Percentiles rank a stretch among this genome's conserved stretches.
Conservation (phyloP, 2,113 vertebrate species). For the Notothenia rossii region DNA sequence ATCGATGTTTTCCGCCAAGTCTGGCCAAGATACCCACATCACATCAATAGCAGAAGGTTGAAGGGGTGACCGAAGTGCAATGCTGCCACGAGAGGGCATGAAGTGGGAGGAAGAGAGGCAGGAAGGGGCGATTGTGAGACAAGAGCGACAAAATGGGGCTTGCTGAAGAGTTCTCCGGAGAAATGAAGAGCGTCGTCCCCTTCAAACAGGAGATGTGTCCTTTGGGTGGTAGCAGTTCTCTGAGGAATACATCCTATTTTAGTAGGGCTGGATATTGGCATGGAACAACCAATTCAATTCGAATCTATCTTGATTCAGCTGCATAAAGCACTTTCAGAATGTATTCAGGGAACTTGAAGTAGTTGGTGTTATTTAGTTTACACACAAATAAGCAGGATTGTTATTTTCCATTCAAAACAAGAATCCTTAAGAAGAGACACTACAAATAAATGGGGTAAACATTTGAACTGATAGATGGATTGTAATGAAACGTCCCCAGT, state of each 20-base stretch:
- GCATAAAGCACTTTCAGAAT: background rate
- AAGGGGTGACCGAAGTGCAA: conserved; percentile 8
- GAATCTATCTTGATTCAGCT: background rate
- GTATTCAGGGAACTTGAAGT: background rate
- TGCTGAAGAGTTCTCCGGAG: conserved; percentile 19
- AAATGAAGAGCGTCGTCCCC: conserved; percentile 9
- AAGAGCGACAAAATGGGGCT: conserved; percentile 1
- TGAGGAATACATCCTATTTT: background rate
- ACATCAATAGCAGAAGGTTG: conserved; percentile 36
- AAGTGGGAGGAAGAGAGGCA: background rate
- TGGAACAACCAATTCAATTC: background rate
- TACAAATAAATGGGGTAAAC: too few species aligned
- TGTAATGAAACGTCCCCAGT: too few species aligned
- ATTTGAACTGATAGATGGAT: too few species aligned
- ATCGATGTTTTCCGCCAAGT: conserved; percentile 51
- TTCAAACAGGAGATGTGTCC: background rate
- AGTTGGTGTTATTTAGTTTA: background rate
- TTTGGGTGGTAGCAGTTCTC: background rate
- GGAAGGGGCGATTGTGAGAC: background rate
- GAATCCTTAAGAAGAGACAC: background rate
- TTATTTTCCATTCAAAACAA: background rate
- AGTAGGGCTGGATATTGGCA: background rate
- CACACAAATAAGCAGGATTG: background rate
- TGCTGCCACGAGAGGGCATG: conserved; percentile 3
- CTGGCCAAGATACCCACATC: conserved; percentile 19